Base-by-base conservation (phyloP, 1,140 invertebrate genomes). In the Ceratina australensis region DNA sequence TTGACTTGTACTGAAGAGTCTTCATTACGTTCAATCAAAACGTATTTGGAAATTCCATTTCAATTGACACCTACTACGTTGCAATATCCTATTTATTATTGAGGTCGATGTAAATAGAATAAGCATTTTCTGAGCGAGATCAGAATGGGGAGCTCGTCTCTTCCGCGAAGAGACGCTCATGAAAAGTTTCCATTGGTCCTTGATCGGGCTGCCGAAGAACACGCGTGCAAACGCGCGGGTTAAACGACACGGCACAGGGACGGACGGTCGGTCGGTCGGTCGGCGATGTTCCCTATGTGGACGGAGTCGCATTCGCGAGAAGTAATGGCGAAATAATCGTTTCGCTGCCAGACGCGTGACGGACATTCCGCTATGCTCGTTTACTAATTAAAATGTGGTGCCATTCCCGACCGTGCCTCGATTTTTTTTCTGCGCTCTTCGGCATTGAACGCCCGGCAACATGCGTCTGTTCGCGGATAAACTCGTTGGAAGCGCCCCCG, bases 101-200 rank as follows among this genome's bases (percentile, higher is more conserved):
- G 33, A 42, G 10, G 10, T 5, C 33, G 33, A 42, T 42, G 33
- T 10, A 42, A 42, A 10, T 42, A 42, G 33, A 42, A 42, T 33
- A 33, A 3, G 28, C 28, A 24, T 52, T 42, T 72, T 56, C 56
- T 28, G 15, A 26, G 1, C 20, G 15, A 0, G n/a, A 22, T 69
- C 72, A 59, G 49, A 76, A 57, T 20, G 24, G 73, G 59, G 57
- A 85, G 81, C 75, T 83, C 63, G 80, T 80, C 80, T 57, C 83
- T 85, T 87, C 83, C 80, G 81, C 60, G 59, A 78, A 67, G 47
- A 33, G 28, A 42, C 20, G 22, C 20, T 20, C 16, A 57, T 78
- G 42, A 77, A 83, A 87, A 86, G 71, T 84, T 87, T 87, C 84
- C 86, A 87, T 75, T 82, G 69, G 80, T 87, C 87, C 87, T 88